Base-by-base conservation (phyloP, 2,797 vertebrate species). In the Alfaro cultratus region DNA sequence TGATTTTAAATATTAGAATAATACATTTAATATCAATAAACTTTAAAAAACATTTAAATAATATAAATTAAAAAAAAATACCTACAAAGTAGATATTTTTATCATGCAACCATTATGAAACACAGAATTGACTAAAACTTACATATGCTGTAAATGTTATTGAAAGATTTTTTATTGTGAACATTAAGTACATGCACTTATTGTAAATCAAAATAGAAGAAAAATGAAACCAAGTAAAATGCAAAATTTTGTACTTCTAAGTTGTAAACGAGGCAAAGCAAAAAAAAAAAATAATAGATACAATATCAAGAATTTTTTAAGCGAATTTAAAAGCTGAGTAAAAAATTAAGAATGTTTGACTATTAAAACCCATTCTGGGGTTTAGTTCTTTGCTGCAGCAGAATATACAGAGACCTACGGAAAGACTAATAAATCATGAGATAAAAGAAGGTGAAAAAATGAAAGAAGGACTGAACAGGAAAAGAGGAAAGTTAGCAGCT, bases 401-500 rank as follows among this genome's bases (percentile, higher is more conserved):
- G 29, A 62, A 62, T 31, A 73, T 34, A 18, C 13, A 73, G 29
- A n/a, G 23, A 7, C 15, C 3, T 2, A 4, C 5, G 9, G 23
- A 16, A 46, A 26, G 31, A 64, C 11, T 29, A 41, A 67, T 23
- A 67, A 39, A 23, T 67, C 9, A 11, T 11, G 36, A 67, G 8
- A 67, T 67, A 5, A 36, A 57, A 15, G 1, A 16, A 60, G 15
- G 5, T 18, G 4, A 34, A 23, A 41, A 71, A 13, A 36, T 10
- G 16, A 4, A 43, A 57, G 5, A 45, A 7, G 31, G 1, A 41
- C 0, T n/a, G 2, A 26, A 41, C 0, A 5, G 13, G 29, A 1
- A 29, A 2, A 36, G 15, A 46, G 15, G 1, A 29, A 77, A 36
- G 53, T 18, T 1, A 1, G 11, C 5, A 26, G 79, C 86, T 96